These are phyloP conservation scores for Drosophila subsilvestris DNA, from an alignment of 2,888 invertebrate genomes.

Conservation along the genomic window DNA sequence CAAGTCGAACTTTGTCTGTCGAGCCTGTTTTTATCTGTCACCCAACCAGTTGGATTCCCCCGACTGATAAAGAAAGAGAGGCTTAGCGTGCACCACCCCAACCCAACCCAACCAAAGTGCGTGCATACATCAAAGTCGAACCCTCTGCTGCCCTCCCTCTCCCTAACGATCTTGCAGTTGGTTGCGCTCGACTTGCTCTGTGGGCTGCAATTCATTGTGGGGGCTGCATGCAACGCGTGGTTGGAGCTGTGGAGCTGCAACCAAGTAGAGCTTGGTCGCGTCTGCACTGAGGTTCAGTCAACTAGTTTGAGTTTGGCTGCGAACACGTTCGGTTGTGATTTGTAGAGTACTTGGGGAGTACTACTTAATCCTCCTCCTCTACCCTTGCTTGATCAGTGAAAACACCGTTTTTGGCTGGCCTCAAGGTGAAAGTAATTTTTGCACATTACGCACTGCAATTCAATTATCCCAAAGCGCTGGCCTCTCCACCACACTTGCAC, in stretches of 20 bases:
- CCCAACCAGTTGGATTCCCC: not conserved
- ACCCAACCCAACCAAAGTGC: not conserved
- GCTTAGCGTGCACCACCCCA: not conserved
- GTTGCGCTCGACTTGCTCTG: constrained; percentile 69
- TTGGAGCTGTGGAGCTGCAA: constrained; percentile 5
- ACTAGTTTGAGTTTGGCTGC: constrained; percentile 68
- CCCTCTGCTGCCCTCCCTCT: not conserved
- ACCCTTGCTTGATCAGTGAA: constrained; percentile 7
- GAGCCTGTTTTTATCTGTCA: not conserved
- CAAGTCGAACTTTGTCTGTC: not conserved
- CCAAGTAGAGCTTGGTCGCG: constrained; percentile 23
- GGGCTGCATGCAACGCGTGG: constrained; percentile 39
- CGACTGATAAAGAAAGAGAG: not conserved
- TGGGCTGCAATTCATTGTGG: constrained; percentile 36
- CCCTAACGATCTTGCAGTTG: constrained; percentile 28
- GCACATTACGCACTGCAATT: constrained; percentile 34
- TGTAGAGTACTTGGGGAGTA: constrained; percentile 4
- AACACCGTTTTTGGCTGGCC: constrained; percentile 35
- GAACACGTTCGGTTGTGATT: constrained; percentile 64
- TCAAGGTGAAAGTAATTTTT: constrained; percentile 54
- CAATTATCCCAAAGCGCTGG: constrained; percentile 12
- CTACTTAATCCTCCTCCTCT: constrained; percentile 8
- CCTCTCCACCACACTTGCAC: not conserved
- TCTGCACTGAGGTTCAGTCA: constrained; percentile 66
- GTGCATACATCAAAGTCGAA: not conserved